Base-by-base conservation (phyloP, 2,888 invertebrate species). In the Caenorhabditis sinica region DNA sequence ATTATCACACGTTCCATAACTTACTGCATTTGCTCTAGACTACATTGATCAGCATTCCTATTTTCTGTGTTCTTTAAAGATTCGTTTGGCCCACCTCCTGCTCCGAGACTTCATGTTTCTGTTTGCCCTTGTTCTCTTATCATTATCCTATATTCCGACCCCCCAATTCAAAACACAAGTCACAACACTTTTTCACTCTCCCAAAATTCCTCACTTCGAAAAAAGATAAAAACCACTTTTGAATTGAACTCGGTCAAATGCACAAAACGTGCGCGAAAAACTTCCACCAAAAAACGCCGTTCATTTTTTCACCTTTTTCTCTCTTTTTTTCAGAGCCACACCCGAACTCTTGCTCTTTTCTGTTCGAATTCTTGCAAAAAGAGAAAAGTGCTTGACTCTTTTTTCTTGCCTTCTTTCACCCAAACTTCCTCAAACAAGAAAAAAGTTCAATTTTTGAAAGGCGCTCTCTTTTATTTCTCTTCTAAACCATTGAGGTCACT, bases 311-410 rank as follows among this genome's bases (percentile, higher is more conserved):
- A 28, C 20, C 49, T 49, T 15, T 40, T 63, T n/a, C n/a, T n/a
- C n/a, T n/a, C 15, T 49, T 65, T 65, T 65, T 65, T 65, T 17
- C 51, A 68, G 53, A 51, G 68, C 68, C 68, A 53, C 63, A 53
- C 56, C 66, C 76, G 76, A 76, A 69, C 77, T 77, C 61, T 77
- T 71, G 76, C 76, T 76, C 75, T 68, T 43, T 68, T 60, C 30
- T 66, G 40, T 61, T 20, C 45, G 25, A 11, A 1, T 36, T 53
- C 49, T 65, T 36, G 63, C 63, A 63, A 74, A 49, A 20, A 40
- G 13, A 13, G 13, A 40, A 49, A 74, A 74, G 74, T 74, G 51
- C 74, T 74, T 74, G 74, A 74, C 13, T 56, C 28, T 56, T 61
- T 53, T 40, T 40, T 69, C 28, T 33, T 51, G 17, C 11, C 53